Evolutionary conservation across 2,888 invertebrate genomes (phyloP), one percentile per base, ranked within the genome.

Genomic region (Trissoscelio sp.): DNA sequence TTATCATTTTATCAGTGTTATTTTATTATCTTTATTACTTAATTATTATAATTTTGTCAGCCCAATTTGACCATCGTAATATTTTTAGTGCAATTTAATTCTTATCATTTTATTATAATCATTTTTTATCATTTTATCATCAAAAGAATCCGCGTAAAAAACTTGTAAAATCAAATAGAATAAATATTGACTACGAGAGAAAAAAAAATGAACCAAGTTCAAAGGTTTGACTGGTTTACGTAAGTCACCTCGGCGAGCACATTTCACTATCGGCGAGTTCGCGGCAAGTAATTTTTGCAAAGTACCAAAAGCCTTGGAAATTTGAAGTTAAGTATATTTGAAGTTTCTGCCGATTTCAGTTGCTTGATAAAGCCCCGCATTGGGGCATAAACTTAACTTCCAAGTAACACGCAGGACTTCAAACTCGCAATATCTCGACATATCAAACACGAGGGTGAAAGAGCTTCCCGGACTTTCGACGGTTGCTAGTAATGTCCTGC

Each of bases 401-500:
- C 66, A 64, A 64, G 75, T 75, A 75, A 75, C 80, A 81, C 80
- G 80, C 70, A 81, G 70, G 75, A 80, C 75, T 81, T 81, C 58
- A 60, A 75, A 75, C 75, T 81, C 53, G 80, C 75, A 80, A 80
- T 80, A 80, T 75, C 80, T 74, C 64, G 80, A 75, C 75, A 75
- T 81, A 75, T 81, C 80, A 80, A 74, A 70, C 80, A 67, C 74
- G 70, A 80, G 80, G 80, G 74, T 80, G 73, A 74, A 79, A 74
- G 69, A 79, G 74, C 74, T 80, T 80, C 80, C 58, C 62, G 64
- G 80, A 77, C 81, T 81, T 81, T 77, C 81, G 72, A 77, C 81
- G 67, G 81, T 81, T 81, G 75, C 81, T 48, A 55, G 81, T 77
- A 72, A 77, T 81, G 77, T 81, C 81, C 80, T 75, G 75, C 80